Evolutionary conservation across 2,888 invertebrate genomes (phyloP).

Genomic region (Oxytorus armatus): DNA sequence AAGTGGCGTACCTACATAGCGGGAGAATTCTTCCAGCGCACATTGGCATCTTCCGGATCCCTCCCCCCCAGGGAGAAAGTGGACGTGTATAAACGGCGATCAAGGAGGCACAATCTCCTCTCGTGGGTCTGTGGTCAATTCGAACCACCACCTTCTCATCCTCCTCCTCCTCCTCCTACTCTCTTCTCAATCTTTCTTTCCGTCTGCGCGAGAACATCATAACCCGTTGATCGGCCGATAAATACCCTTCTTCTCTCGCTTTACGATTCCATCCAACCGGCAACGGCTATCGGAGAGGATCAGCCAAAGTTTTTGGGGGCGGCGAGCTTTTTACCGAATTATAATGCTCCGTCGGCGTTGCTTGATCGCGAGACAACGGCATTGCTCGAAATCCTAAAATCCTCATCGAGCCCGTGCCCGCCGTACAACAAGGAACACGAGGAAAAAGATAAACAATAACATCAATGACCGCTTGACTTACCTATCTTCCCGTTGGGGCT

Average conservation of each 20-base stretch:
- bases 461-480: constrained; percentile 84
- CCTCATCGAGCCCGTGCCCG: neutral
- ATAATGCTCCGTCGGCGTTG: neutral
- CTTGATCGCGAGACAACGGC: neutral
- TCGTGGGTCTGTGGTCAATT: constrained; percentile 58
- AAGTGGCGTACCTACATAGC: constrained; percentile 19
- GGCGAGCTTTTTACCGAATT: constrained; percentile 20
- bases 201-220: constrained; percentile 40
- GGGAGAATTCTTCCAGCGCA: constrained; percentile 28
- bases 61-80: constrained; percentile 65
- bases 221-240: constrained; percentile 62
- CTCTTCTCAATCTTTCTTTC: constrained; percentile 6
- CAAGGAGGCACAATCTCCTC: constrained; percentile 57
- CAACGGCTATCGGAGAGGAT: constrained; percentile 53
- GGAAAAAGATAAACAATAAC: constrained; percentile 4
- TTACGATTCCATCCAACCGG: constrained; percentile 15
- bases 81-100: constrained; percentile 58
- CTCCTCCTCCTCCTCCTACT: constrained; percentile 3
- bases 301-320: constrained; percentile 44
- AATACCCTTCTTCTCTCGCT: constrained; percentile 37
- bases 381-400: neutral
- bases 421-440: neutral
- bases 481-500: constrained; percentile 96
- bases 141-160: constrained; percentile 11
- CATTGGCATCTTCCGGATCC: constrained; percentile 48